Percentiles rank a stretch among this genome's conserved stretches.
phyloP scores from a whole-genome alignment of 2,113 vertebrate species.

The Grammomys dolichurus region DNA sequence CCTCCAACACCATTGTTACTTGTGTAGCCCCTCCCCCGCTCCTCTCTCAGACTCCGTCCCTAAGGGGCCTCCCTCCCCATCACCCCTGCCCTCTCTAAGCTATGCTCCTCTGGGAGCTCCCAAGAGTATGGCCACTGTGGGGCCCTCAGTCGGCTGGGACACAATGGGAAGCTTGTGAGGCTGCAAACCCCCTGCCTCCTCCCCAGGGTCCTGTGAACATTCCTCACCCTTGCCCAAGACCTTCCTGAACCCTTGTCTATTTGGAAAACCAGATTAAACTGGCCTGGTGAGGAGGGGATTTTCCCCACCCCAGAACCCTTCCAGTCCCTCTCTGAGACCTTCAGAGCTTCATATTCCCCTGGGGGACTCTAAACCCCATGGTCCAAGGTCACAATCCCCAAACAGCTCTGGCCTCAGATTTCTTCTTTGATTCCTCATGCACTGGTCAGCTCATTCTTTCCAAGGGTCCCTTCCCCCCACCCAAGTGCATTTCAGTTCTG shows the following conservation, averaged over 20 bases:
- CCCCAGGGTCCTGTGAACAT: slow-evolving; percentile 38
- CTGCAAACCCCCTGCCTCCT: not conserved
- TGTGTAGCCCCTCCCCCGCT: fast-evolving
- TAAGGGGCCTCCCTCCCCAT: not conserved
- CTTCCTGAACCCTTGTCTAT: slow-evolving; percentile 63
- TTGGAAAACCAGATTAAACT: slow-evolving; percentile 55
- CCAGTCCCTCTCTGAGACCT: not conserved
- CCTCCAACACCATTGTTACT: not conserved
- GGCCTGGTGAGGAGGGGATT: not conserved
- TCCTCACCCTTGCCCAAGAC: slow-evolving; percentile 61
- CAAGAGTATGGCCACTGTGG: slow-evolving; percentile 21
- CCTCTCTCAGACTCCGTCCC: not conserved
- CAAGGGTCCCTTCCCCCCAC: not conserved
- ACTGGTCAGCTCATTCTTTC: not conserved
- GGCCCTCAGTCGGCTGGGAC: not conserved
- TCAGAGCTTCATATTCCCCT: not conserved
- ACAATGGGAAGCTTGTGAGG: slow-evolving; percentile 75
- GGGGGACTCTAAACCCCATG: fast-evolving
- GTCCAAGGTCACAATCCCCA: not conserved
- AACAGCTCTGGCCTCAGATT: not conserved
- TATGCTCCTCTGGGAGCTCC: slow-evolving; percentile 49
- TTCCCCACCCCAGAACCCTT: not conserved
- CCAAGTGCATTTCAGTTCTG: not conserved
- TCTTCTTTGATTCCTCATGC: not conserved
- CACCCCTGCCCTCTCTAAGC: not conserved